Base-by-base conservation (phyloP, 2,888 invertebrate species). In the Sarcophaga caerulescens region DNA sequence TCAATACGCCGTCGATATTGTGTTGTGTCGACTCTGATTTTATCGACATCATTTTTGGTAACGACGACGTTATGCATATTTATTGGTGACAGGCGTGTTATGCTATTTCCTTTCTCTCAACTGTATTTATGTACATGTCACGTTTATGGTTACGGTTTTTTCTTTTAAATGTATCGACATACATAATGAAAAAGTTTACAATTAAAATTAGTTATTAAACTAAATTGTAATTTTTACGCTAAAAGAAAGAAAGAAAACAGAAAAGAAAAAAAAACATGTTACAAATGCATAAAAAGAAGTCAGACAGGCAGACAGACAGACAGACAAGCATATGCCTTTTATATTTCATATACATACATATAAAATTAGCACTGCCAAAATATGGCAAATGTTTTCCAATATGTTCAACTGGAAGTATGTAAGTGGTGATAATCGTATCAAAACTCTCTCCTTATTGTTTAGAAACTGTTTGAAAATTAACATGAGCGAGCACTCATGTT, bases 221-320 rank as follows among this genome's bases (percentile, higher is more conserved):
- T 62, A 44, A 73, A 68, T 68, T 73, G 82, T 52, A 66, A 66
- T 66, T 44, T 52, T 52, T 52, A 52, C 17, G 35, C 35, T 35
- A 35, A 35, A 35, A 35, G 35, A 35, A 10, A 35, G 35, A 35
- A 35, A 35, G 35, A 35, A 68, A 68, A 68, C 19, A 14, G 14
- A 52, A 35, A 35, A 35, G 35, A 35, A 35, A 69, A 35, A 47
- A 66, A 77, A 75, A 76, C 44, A 45, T 68, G 60, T 71, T 76
- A 76, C 66, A 77, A 85, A 76, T 77, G 62, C 81, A 81, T 79
- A 74, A 79, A 65, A 63, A 74, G 83, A 69, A 79, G 62, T 78
- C 76, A 73, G 60, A 81, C 70, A 77, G 75, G 21, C 25, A 47
- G 68, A 44, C 81, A 65, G 65, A 17, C 65, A 71, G 44, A 57